These are phyloP conservation scores for Orientallactaga bullata DNA, from an alignment of 2,113 vertebrate genomes.

Conservation along the genomic window DNA sequence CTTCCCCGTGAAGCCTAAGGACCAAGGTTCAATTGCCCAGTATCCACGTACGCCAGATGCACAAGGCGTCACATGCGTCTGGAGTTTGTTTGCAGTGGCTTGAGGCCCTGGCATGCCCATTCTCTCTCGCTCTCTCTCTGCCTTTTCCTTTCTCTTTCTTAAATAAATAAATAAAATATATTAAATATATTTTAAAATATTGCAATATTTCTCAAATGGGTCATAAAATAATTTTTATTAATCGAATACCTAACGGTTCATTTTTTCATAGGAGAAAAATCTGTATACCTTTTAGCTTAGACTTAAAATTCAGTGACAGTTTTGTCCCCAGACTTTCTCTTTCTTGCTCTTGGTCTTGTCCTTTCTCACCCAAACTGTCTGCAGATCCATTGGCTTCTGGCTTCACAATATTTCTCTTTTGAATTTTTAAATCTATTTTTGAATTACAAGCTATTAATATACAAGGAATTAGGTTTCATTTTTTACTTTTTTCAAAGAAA, in stretches of 20 bases:
- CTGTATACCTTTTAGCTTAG: slow-evolving; percentile 22
- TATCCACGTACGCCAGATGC: too few species aligned
- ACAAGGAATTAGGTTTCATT: too few species aligned
- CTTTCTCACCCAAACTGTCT: neutral
- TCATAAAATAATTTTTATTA: slow-evolving; percentile 36
- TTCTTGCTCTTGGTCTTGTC: neutral
- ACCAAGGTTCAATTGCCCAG: too few species aligned
- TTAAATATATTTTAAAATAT: neutral
- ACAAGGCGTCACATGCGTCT: too few species aligned
- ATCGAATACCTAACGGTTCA: neutral
- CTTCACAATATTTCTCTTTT: neutral
- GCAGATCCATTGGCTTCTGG: neutral
- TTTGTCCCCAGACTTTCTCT: neutral
- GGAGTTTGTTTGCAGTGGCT: too few species aligned
- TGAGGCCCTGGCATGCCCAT: too few species aligned
- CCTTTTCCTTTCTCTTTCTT: too few species aligned
- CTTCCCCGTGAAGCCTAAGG: too few species aligned
- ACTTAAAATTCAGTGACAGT: neutral
- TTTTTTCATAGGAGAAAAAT: slow-evolving; percentile 15
- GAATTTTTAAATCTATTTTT: too few species aligned
- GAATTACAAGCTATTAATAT: too few species aligned
- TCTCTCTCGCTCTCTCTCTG: too few species aligned
- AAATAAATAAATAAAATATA: neutral
- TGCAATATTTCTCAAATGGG: slow-evolving; percentile 37
- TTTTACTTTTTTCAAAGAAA: too few species aligned